A percentile compares a stretch with the other conserved stretches of the same genome.
Evolutionary conservation across 2,113 vertebrate species (phyloP).

Genomic region (Notarius lentiginosus): DNA sequence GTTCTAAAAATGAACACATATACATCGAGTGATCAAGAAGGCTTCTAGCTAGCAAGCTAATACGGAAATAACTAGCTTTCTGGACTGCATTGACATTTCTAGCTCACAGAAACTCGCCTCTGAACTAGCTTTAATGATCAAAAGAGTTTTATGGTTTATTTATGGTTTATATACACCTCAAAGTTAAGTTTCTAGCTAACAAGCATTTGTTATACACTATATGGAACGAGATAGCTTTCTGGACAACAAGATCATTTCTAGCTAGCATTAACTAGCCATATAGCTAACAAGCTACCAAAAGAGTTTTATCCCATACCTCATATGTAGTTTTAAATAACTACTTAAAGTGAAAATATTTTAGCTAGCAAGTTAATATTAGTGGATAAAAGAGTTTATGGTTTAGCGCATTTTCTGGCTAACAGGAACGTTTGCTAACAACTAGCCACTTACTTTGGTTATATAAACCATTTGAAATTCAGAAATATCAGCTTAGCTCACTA

Average conservation of each 20-base stretch:
- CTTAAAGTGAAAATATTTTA: not conserved
- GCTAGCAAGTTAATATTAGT: not conserved
- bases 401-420: not conserved
- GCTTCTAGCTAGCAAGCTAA: not conserved
- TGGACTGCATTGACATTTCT: not conserved
- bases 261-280: not conserved
- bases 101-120: not conserved
- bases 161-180: too few relatives aligned
- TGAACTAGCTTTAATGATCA: not conserved
- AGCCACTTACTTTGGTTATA: not conserved
- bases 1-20: not conserved
- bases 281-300: not conserved
- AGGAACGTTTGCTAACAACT: not conserved
- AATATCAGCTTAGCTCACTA: not conserved
- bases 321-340: too few relatives aligned
- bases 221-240: not conserved
- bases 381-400: not conserved
- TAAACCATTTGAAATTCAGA: not conserved
- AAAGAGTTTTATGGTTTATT: too few relatives aligned
- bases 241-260: not conserved
- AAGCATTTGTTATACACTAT: not conserved
- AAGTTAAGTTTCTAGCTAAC: too few relatives aligned
- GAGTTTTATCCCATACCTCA: not conserved
- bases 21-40: too few relatives aligned
- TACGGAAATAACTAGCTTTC: not conserved